Percentiles rank a stretch among this genome's conserved stretches.
phyloP scores from a whole-genome alignment of 2,797 vertebrate species.

The Pagetopsis macropterus region DNA sequence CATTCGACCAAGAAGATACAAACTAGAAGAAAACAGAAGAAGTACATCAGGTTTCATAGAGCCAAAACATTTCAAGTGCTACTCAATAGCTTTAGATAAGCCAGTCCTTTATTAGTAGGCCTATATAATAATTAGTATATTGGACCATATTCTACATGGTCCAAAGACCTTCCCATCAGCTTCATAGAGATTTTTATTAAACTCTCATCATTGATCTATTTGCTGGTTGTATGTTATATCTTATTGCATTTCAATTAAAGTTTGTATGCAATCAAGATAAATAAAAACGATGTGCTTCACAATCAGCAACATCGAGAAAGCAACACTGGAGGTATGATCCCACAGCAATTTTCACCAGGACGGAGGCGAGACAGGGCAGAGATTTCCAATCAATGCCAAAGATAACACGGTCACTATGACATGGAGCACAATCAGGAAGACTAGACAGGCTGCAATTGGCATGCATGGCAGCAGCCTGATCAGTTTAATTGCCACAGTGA shows the following conservation, averaged over 20 bases:
- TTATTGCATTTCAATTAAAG: slow-evolving; percentile 5
- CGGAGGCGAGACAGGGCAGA: slow-evolving; percentile 43
- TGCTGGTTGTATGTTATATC: slow-evolving; percentile 5
- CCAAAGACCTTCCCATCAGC: not conserved
- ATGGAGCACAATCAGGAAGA: slow-evolving; percentile 51
- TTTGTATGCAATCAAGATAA: not conserved
- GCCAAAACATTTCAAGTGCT: too few species aligned
- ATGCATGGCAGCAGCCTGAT: slow-evolving; percentile 53
- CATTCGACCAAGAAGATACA: too few species aligned
- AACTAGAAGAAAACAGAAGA: too few species aligned
- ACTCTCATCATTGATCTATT: not conserved
- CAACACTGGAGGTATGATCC: not conserved
- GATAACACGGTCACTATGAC: slow-evolving; percentile 52
- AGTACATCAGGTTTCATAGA: too few species aligned
- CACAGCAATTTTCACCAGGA: slow-evolving; percentile 1
- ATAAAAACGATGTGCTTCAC: not conserved
- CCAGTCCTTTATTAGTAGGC: too few species aligned
- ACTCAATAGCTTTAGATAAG: too few species aligned
- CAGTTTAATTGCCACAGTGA: slow-evolving; percentile 26
- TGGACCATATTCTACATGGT: too few species aligned
- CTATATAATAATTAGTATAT: too few species aligned
- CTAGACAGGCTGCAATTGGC: slow-evolving; percentile 54
- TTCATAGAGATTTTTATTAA: slow-evolving; percentile 24
- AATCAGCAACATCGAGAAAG: slow-evolving; percentile 1
- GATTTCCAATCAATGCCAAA: slow-evolving; percentile 42